Evolutionary conservation across 2,113 vertebrate species (phyloP).

Genomic region (Alligator sinensis): DNA sequence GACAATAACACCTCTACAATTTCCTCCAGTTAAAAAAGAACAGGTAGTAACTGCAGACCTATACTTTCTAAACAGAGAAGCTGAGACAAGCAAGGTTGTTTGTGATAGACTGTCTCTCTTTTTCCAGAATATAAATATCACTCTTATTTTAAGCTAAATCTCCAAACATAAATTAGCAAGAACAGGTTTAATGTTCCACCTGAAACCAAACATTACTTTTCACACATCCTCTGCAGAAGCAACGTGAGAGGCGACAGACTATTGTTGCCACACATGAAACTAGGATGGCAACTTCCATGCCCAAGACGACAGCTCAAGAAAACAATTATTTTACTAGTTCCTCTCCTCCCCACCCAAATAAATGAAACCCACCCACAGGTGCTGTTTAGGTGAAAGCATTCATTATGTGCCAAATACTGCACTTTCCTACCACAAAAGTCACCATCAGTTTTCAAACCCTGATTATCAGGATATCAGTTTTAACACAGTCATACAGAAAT

Average conservation of each 20-base stretch:
- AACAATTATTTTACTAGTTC: not conserved
- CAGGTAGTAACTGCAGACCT: not conserved
- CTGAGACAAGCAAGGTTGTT: not conserved
- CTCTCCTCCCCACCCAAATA: not conserved
- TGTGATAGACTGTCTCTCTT: not conserved
- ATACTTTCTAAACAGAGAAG: not conserved
- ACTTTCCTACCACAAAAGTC: not conserved
- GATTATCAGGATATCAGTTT: not conserved
- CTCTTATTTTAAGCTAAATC: not conserved
- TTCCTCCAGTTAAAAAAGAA: not conserved
- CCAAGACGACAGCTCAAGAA: not conserved
- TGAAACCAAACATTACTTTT: not conserved
- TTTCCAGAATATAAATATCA: not conserved
- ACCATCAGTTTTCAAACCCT: not conserved
- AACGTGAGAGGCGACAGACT: not conserved
- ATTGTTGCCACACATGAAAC: not conserved
- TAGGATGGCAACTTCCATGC: not conserved
- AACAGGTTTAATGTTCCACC: not conserved
- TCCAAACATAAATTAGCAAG: not conserved
- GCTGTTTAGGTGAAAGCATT: not conserved
- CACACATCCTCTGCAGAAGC: not conserved
- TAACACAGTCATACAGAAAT: not conserved
- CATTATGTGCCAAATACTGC: not conserved
- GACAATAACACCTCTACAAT: not conserved
- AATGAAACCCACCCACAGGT: not conserved